Evolutionary conservation across 1,140 invertebrate genomes (phyloP).

Genomic region (Pentalonia nigronervosa): DNA sequence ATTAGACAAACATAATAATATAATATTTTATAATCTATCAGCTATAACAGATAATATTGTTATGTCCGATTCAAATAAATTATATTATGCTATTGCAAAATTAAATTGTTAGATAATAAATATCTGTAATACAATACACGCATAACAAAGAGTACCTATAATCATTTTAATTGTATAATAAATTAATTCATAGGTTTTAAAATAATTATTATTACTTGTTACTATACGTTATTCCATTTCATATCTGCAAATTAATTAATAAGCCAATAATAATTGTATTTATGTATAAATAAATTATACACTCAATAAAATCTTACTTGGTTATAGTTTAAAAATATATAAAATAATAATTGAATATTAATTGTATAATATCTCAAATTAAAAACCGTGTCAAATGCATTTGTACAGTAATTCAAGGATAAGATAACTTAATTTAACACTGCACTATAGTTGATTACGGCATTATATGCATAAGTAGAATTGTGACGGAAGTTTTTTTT

Average conservation of each 20-base stretch:
- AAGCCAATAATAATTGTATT: conserved; percentile 2
- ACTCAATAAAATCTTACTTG: neutral
- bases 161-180: neutral
- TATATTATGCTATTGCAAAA: neutral
- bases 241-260: neutral
- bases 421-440: neutral
- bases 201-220: neutral
- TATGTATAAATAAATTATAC: neutral
- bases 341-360: conserved; percentile 9
- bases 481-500: neutral
- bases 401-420: neutral
- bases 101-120: neutral
- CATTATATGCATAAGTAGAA: neutral
- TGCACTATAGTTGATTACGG: neutral
- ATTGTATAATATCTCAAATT: neutral
- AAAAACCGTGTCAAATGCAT: neutral
- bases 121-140: neutral
- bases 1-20: neutral
- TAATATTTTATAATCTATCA: no score
- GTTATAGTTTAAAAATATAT: neutral
- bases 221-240: neutral
- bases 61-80: neutral
- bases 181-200: neutral
- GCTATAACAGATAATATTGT: no score
- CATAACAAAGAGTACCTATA: neutral